These are phyloP conservation scores for Orestias chungarensis DNA, from an alignment of 2,797 vertebrate genomes.

Conservation along the genomic window DNA sequence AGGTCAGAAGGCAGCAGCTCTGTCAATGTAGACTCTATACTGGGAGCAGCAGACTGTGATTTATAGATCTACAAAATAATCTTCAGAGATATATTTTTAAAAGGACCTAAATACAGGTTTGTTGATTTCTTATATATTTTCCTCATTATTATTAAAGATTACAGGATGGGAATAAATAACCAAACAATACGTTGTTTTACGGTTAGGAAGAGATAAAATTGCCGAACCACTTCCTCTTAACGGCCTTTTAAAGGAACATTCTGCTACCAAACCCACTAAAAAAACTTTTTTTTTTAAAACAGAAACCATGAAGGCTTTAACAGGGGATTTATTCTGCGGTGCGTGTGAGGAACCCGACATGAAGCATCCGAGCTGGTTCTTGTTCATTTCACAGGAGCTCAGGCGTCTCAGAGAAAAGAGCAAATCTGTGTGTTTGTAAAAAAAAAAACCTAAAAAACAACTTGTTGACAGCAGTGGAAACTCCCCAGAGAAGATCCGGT, in stretches of 20 bases:
- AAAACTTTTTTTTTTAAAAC: not conserved
- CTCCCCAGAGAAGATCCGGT: not conserved
- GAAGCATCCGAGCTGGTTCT: not conserved
- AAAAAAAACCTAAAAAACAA: too few relatives aligned
- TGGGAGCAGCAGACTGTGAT: too few relatives aligned
- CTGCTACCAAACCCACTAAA: too few relatives aligned
- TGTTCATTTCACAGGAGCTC: constrained; percentile 2
- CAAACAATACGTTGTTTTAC: not conserved
- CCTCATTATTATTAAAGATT: not conserved
- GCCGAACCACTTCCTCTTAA: not conserved
- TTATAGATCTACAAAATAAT: not conserved
- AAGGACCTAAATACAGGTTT: not conserved
- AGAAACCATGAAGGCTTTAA: not conserved
- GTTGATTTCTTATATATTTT: not conserved
- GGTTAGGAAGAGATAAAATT: not conserved
- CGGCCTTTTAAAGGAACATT: not conserved
- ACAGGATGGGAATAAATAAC: not conserved
- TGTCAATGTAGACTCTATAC: too few relatives aligned
- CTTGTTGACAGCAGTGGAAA: constrained; percentile 1
- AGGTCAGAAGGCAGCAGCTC: not conserved
- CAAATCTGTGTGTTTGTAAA: not conserved
- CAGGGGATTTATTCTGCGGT: not conserved
- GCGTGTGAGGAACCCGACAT: not conserved
- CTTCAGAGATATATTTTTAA: not conserved
- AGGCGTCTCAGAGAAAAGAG: not conserved